Evolutionary conservation across 1,140 invertebrate species (phyloP), one percentile per base, ranked within the genome.

Genomic region (Caenorhabditis briggsae): DNA sequence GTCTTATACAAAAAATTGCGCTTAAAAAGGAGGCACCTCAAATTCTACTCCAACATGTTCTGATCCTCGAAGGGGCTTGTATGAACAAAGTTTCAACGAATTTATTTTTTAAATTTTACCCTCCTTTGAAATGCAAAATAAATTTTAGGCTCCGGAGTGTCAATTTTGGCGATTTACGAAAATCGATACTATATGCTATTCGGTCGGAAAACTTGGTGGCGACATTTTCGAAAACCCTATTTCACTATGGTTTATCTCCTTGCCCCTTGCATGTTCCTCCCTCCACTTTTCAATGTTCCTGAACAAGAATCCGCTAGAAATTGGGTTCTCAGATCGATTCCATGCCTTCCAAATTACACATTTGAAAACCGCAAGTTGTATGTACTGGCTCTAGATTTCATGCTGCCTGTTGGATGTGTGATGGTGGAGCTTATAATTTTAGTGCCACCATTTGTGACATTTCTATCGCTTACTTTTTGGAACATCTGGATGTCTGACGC

Each of bases 401-500:
- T n/a, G 18, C 5, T 70, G 46, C 64, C 64, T n/a, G 18, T 59
- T n/a, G 18, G 16, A 14, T 59, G 56, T 59, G 20, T 70, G 3
- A 0, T 18, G 1, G 14, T 9, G 16, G 64, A 0, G 16, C 6
- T 46, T 5, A 11, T 70, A 18, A 16, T 46, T 43, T 16, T 70
- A 41, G 64, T 9, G 9, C 9, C 16, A 14, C 43, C 64, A 2
- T 46, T 70, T 18, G 16, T 70, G 0, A n/a, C 46, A n/a, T 70
- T 70, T n/a, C 12, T 70, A 18, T 70, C 16, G n/a, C 41, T 70
- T 16, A 70, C 64, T n/a, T 70, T 70, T 46, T 70, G 33, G 64
- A 70, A 70, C 9, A 70, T 70, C 14, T 70, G 64, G 33, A 18
- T 70, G 3, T 33, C 14, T 2, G 41, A 46, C 1, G 56, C 56